Conservation (phyloP, 2,888 invertebrate genomes). For the Lasioglossum morio region DNA sequence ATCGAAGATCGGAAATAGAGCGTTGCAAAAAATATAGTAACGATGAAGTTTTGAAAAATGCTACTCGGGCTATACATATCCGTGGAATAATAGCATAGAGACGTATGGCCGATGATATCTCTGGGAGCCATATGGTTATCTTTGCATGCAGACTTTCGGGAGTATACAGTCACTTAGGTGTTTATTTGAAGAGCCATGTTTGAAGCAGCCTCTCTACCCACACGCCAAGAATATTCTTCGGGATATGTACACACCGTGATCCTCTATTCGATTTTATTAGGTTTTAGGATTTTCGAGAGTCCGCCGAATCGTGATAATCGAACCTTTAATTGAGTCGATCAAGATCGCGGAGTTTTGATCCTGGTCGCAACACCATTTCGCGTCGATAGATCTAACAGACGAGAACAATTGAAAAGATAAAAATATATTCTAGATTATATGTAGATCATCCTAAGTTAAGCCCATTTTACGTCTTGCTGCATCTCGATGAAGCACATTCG, state of each 20-base stretch:
- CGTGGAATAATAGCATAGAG: conserved; percentile 62
- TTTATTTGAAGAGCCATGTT: conserved; percentile 82
- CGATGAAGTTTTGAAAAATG: conserved; percentile 29
- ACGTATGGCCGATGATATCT: conserved; percentile 73
- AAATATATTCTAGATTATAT: not conserved
- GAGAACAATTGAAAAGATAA: not conserved
- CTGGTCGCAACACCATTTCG: too few relatives aligned
- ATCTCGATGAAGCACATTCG: not conserved
- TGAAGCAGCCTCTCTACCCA: conserved; percentile 77
- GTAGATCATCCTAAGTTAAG: not conserved
- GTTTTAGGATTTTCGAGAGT: conserved; percentile 79
- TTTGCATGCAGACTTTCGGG: conserved; percentile 77
- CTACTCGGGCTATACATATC: conserved; percentile 46
- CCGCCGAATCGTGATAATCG: conserved; percentile 59
- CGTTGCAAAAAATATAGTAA: not conserved
- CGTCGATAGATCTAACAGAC: not conserved
- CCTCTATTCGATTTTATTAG: conserved; percentile 84
- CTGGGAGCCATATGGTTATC: conserved; percentile 83
- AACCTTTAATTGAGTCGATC: conserved; percentile 44
- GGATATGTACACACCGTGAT: conserved; percentile 77
- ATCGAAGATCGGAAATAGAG: not conserved
- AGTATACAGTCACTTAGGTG: conserved; percentile 81
- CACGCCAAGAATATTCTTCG: conserved; percentile 80
- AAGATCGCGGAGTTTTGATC: conserved; percentile 4
- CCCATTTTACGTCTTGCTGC: not conserved